These are phyloP conservation scores for Cotesia chilonis DNA, from an alignment of 1,140 invertebrate species.

Conservation along the genomic window DNA sequence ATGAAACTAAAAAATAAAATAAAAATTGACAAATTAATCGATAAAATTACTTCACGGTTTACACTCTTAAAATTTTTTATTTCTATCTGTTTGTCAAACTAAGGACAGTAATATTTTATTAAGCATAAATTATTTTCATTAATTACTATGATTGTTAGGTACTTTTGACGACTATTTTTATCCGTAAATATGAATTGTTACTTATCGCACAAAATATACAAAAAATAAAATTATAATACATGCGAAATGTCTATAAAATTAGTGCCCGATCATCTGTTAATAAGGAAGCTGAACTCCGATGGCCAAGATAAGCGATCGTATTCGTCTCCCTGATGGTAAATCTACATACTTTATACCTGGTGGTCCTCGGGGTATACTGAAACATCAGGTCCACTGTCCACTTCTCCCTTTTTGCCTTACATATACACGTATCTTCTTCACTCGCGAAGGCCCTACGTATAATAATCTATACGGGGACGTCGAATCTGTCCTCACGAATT, in stretches of 20 bases:
- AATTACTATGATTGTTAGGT: no score
- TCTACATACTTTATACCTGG: constrained; percentile 19
- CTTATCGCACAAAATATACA: not conserved
- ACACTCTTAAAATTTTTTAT: no score
- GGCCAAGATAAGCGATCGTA: constrained; percentile 49
- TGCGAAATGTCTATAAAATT: constrained; percentile 39
- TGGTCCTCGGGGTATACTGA: constrained; percentile 21
- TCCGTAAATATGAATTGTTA: no score
- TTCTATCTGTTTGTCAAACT: no score
- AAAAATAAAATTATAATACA: constrained; percentile 19
- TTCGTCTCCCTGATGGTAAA: constrained; percentile 6
- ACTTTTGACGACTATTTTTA: no score
- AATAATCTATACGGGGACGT: constrained; percentile 43
- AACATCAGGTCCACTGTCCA: constrained; percentile 17
- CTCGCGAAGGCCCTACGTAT: constrained; percentile 8
- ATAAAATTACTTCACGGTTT: no score
- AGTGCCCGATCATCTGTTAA: constrained; percentile 53
- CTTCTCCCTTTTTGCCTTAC: constrained; percentile 12
- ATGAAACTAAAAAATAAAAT: no score
- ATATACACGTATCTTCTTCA: constrained; percentile 14
- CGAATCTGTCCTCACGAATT: constrained; percentile 54
- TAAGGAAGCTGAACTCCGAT: constrained; percentile 53
- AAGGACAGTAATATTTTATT: no score
- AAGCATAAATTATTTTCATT: no score
- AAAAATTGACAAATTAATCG: no score